Evolutionary conservation across 2,797 vertebrate species (phyloP).

Genomic region (Trachops cirrhosus): DNA sequence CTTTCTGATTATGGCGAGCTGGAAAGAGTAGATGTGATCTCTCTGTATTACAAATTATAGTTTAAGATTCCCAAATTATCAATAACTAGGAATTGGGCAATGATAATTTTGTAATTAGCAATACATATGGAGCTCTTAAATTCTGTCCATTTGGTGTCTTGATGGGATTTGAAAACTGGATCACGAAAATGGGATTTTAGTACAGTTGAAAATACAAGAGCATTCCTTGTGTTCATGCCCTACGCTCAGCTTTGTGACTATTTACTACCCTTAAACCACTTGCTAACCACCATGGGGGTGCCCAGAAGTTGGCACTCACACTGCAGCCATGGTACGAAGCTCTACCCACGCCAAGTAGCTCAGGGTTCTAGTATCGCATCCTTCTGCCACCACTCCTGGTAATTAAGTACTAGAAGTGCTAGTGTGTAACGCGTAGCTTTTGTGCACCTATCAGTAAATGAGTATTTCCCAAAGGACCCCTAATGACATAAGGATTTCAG

Average conservation of each 20-base stretch:
- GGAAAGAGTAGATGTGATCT: not conserved
- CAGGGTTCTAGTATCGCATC: not conserved
- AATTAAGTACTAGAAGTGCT: not conserved
- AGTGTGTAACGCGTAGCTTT: not conserved
- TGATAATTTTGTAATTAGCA: not conserved
- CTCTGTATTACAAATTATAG: not conserved
- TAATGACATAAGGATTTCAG: not conserved
- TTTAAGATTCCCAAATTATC: not conserved
- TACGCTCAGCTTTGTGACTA: not conserved
- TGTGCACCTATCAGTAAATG: not conserved
- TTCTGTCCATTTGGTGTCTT: not conserved
- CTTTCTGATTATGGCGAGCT: not conserved
- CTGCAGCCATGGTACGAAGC: not conserved
- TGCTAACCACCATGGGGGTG: not conserved
- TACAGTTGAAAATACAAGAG: not conserved
- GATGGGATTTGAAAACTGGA: not conserved
- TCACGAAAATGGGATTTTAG: not conserved
- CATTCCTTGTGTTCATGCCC: not conserved
- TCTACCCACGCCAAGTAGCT: not conserved
- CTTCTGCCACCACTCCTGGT: not conserved
- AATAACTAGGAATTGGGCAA: not conserved
- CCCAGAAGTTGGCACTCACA: not conserved
- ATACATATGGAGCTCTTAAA: not conserved
- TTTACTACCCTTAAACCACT: not conserved
- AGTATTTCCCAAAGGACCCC: not conserved